Percentiles rank a stretch among this genome's conserved stretches.
These are phyloP conservation scores for Pantala flavescens DNA, from an alignment of 1,140 invertebrate species.

Conservation along the genomic window DNA sequence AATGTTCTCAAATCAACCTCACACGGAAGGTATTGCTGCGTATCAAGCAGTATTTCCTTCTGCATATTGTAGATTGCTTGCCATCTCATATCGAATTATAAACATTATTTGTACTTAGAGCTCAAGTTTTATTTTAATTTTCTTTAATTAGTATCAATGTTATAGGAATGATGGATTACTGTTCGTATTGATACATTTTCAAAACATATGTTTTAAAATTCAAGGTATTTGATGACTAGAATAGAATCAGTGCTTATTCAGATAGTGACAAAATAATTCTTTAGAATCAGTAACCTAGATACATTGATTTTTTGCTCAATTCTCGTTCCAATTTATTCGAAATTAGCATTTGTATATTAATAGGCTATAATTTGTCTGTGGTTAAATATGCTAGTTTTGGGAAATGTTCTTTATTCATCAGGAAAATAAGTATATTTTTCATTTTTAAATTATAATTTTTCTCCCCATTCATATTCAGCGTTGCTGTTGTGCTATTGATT, in stretches of 20 bases:
- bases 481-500: neutral
- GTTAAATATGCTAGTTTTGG: neutral
- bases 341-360: neutral
- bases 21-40: neutral
- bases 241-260: neutral
- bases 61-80: neutral
- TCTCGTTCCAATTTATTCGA: neutral
- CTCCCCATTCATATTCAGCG: neutral
- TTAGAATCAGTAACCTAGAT: neutral
- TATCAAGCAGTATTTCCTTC: neutral
- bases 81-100: neutral
- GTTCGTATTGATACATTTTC: neutral
- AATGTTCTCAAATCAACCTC: neutral
- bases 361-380: neutral
- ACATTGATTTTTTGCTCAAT: neutral
- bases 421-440: neutral
- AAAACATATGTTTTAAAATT: neutral
- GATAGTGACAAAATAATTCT: neutral
- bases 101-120: neutral
- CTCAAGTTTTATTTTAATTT: neutral
- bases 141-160: neutral
- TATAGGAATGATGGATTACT: neutral
- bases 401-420: neutral
- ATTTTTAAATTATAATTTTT: neutral
- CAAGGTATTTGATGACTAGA: neutral